Conservation (phyloP, 2,113 vertebrate genomes). For the Odontophorus gujanensis region DNA sequence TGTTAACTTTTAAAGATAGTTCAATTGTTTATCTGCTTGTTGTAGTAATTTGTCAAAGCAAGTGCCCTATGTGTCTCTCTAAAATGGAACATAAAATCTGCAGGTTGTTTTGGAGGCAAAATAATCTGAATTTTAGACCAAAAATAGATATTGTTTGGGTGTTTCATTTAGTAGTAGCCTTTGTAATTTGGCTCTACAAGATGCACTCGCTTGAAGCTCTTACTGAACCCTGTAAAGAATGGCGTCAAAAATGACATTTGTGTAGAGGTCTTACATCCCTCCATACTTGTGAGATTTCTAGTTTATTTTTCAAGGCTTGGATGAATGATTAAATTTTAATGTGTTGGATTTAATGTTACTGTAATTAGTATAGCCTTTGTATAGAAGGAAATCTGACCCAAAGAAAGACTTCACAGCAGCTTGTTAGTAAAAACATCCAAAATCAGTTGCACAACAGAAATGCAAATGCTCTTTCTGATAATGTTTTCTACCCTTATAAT, state of each 20-base stretch:
- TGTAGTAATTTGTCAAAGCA: neutral
- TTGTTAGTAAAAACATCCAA: neutral
- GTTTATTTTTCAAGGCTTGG: neutral
- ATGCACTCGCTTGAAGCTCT: neutral
- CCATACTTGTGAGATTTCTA: neutral
- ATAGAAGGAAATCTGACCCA: neutral
- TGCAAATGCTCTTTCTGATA: neutral
- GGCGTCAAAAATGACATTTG: neutral
- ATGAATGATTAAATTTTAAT: slow-evolving; percentile 19
- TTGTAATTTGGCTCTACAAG: neutral
- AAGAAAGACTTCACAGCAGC: neutral
- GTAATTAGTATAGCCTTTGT: neutral
- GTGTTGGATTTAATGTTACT: neutral
- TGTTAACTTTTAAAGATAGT: neutral
- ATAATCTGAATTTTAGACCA: neutral
- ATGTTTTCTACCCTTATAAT: neutral
- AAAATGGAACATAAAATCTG: neutral
- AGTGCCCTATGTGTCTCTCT: accelerated
- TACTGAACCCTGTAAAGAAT: neutral
- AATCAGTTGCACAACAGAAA: neutral
- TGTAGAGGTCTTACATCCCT: neutral
- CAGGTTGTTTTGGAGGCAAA: neutral
- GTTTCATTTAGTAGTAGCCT: neutral
- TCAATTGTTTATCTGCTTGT: neutral
- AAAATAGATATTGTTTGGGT: neutral